A percentile compares a stretch with the other conserved stretches of the same genome.
Evolutionary conservation across 92 coral and sea anemone species (phyloP).

Genomic region (Parazoanthus atlanticus): DNA sequence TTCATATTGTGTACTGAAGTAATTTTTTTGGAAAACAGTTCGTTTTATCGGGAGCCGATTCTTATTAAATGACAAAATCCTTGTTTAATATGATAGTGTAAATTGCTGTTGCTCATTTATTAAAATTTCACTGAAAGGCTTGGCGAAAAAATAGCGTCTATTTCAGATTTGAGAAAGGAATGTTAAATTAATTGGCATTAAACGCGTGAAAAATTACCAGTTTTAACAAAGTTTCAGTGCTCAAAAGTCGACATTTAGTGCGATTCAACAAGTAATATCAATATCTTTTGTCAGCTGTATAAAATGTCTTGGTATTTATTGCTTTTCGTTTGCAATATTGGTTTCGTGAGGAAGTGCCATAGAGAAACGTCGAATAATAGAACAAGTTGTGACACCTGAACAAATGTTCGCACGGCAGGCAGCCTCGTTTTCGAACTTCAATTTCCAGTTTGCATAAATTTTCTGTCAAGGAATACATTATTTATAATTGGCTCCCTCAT

Average conservation of each 20-base stretch:
- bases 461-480: slow-evolving; percentile 10
- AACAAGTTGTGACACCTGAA: slow-evolving; percentile 35
- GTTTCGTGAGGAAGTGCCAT: not conserved
- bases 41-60: not conserved
- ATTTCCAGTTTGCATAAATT: slow-evolving; percentile 21
- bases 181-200: too few species aligned
- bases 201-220: not conserved
- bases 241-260: not conserved
- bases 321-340: slow-evolving; percentile 25
- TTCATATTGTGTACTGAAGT: not conserved
- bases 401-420: not conserved
- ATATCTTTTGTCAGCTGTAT: slow-evolving; percentile 10
- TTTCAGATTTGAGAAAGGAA: too few species aligned
- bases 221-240: not conserved
- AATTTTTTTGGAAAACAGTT: slow-evolving; percentile 5
- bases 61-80: not conserved
- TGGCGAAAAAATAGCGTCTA: too few species aligned
- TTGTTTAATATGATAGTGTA: not conserved
- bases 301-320: slow-evolving; percentile 2
- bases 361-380: slow-evolving; percentile 11
- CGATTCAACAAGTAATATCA: not conserved
- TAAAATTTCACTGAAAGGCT: too few species aligned
- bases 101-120: not conserved
- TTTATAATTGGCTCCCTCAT: slow-evolving; percentile 47
- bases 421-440: slow-evolving; percentile 17